These are phyloP conservation scores for Gastracanthus pulcherrimus DNA, from an alignment of 2,888 invertebrate genomes.

Conservation along the genomic window DNA sequence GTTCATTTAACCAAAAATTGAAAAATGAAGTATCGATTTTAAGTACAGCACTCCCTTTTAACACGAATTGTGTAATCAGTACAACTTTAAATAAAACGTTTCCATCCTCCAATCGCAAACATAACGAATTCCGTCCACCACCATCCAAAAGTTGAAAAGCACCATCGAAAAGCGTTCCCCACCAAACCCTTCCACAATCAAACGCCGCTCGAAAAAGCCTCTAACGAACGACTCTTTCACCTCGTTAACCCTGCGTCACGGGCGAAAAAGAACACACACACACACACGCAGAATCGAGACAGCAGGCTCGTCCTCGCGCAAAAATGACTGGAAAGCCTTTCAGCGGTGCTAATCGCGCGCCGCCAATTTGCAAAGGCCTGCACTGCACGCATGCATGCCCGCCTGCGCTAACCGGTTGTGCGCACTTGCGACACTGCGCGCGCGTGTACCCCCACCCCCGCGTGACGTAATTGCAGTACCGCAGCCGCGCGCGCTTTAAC, in stretches of 20 bases:
- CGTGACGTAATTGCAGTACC: constrained; percentile 42
- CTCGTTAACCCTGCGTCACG: not conserved
- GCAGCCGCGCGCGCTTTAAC: not conserved
- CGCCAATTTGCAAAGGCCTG: constrained; percentile 35
- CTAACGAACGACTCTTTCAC: not conserved
- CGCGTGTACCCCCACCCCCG: not conserved
- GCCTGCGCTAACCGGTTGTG: constrained; percentile 35
- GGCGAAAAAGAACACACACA: not conserved
- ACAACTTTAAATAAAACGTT: no score
- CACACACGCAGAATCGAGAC: not conserved
- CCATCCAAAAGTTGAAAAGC: not conserved
- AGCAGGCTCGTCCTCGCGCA: not conserved
- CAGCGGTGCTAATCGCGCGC: constrained; percentile 2
- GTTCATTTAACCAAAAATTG: no score
- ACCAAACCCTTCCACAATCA: not conserved
- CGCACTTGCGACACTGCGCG: constrained; percentile 41
- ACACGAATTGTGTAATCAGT: no score
- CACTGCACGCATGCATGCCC: no score
- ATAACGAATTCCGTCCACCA: no score
- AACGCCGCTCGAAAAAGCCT: not conserved
- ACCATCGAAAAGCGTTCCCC: not conserved
- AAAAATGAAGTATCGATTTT: no score
- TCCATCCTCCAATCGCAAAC: no score
- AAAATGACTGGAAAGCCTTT: constrained; percentile 12
- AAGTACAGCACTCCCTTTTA: no score